A percentile compares a stretch with the other conserved stretches of the same genome.
Conservation (phyloP, 2,113 vertebrate species). For the Siphamia tubifer region DNA sequence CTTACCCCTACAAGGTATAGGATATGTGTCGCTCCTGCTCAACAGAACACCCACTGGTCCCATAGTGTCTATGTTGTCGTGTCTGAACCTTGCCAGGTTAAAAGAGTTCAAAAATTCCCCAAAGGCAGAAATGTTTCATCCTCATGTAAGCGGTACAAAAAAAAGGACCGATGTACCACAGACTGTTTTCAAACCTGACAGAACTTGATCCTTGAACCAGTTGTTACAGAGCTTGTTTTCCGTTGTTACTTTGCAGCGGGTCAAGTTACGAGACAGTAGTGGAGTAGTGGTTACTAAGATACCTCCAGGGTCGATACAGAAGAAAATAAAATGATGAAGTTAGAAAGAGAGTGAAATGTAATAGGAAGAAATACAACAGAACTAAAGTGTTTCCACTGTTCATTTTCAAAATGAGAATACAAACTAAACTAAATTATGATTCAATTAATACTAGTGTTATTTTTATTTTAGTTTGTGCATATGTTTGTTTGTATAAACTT, state of each 20-base stretch:
- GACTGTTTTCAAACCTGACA: not conserved
- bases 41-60: not conserved
- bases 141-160: not conserved
- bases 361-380: no score
- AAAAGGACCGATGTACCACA: not conserved
- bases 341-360: no score
- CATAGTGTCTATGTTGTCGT: not conserved
- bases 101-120: not conserved
- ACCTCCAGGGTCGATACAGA: not conserved
- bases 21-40: not conserved
- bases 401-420: no score
- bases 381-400: no score
- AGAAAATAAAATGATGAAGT: no score
- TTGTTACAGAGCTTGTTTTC: not conserved
- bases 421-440: no score
- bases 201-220: conserved; percentile 14
- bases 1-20: not conserved
- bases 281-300: conserved; percentile 35
- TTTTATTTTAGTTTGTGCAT: no score
- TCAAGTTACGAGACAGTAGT: conserved; percentile 35
- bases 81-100: no score
- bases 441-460: no score
- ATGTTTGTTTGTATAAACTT: no score
- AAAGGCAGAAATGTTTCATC: not conserved
- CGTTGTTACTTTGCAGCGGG: not conserved